These are phyloP conservation scores for Luidia sarsii DNA, from an alignment of 53 echinoderm and acorn worm species.

Conservation along the genomic window DNA sequence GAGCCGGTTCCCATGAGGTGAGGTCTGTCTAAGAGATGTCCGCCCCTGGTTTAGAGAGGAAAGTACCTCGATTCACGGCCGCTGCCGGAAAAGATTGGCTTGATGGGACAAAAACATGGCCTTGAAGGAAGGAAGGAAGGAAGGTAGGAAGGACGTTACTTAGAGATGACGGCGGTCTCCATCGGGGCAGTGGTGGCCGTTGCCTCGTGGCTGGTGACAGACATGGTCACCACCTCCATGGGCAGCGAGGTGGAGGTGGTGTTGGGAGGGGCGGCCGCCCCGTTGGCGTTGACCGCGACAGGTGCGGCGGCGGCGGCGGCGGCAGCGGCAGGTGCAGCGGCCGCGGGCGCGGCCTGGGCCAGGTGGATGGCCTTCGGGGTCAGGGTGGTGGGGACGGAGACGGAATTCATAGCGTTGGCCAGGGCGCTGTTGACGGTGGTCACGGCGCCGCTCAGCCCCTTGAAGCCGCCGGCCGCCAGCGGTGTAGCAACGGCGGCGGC, in stretches of 20 bases:
- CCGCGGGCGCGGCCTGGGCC: neutral
- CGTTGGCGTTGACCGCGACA: slow-evolving; percentile 11
- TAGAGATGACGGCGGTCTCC: neutral
- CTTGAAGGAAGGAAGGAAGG: no score
- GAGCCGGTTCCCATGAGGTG: no score
- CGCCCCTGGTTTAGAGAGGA: no score
- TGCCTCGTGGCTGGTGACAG: slow-evolving; percentile 49
- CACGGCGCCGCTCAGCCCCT: slow-evolving; percentile 45
- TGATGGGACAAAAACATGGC: no score
- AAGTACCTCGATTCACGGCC: no score
- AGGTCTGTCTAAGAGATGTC: no score
- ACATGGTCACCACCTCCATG: slow-evolving; percentile 58
- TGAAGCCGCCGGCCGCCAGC: no score
- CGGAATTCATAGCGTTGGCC: slow-evolving; percentile 68
- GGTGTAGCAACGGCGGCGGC: no score
- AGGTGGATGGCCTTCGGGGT: slow-evolving; percentile 32
- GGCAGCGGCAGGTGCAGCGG: neutral
- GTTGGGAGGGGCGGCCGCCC: slow-evolving; percentile 20
- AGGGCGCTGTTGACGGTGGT: slow-evolving; percentile 30
- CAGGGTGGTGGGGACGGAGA: slow-evolving; percentile 52
- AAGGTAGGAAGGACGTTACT: no score
- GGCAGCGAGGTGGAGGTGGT: slow-evolving; percentile 51
- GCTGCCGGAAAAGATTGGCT: no score
- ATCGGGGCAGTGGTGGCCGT: neutral
- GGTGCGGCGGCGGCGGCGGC: neutral